Evolutionary conservation across 2,113 vertebrate species (phyloP).

Genomic region (Clarias magur): DNA sequence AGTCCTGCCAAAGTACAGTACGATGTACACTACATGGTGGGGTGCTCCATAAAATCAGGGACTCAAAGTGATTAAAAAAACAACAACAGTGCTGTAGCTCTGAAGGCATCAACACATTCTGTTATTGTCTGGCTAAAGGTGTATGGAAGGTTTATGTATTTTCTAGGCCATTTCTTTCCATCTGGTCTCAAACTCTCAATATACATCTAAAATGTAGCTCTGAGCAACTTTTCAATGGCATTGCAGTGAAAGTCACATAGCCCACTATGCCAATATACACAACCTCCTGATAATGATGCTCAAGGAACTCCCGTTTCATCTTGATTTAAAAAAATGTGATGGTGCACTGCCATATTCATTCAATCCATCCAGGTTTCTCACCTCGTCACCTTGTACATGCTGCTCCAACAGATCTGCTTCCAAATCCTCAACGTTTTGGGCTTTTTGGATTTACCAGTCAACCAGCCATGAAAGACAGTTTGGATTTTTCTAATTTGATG

Average conservation of each 20-base stretch:
- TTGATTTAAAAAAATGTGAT: neutral
- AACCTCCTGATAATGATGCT: neutral
- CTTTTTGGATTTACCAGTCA: neutral
- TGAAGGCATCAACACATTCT: neutral
- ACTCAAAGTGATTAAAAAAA: neutral
- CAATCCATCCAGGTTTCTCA: neutral
- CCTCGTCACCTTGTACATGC: neutral
- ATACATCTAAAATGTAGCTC: neutral
- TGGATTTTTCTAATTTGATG: neutral
- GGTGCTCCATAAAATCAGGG: neutral
- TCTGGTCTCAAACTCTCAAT: neutral
- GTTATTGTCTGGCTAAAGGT: neutral
- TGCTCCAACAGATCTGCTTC: neutral
- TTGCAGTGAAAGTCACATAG: neutral
- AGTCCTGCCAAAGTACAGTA: neutral
- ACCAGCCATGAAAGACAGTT: neutral
- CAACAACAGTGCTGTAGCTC: neutral
- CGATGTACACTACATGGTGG: neutral
- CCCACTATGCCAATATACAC: neutral
- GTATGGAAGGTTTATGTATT: neutral
- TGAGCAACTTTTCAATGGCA: neutral
- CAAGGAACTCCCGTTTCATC: neutral
- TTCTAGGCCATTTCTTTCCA: neutral
- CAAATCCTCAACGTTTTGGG: neutral
- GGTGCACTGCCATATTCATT: neutral